Conservation (phyloP, 2,888 invertebrate species). For the Sarcophaga variegata region DNA sequence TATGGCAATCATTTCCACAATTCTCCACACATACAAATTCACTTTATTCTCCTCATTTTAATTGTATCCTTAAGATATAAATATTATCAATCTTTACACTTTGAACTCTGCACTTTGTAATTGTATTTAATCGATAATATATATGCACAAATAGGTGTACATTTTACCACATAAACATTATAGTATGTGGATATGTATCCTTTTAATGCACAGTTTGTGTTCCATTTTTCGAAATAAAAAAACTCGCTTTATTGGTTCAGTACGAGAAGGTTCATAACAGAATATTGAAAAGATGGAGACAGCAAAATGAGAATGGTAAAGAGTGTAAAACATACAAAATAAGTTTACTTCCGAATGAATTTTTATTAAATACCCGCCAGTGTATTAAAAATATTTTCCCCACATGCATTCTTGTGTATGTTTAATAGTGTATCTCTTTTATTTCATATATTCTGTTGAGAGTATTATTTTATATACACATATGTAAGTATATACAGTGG, state of each 20-base stretch:
- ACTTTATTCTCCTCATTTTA: not conserved
- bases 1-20: not conserved
- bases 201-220: not conserved
- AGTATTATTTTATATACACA: not conserved
- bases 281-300: not conserved
- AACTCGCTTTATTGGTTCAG: conserved; percentile 48
- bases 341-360: conserved; percentile 51
- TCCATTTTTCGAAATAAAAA: conserved; percentile 35
- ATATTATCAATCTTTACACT: conserved; percentile 23
- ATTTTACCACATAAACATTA: not conserved
- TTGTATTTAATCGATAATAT: not conserved
- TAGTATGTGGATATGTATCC: not conserved
- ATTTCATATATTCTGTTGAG: too few relatives aligned
- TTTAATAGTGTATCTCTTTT: not conserved
- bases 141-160: not conserved
- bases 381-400: conserved; percentile 31
- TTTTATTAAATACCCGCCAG: conserved; percentile 56
- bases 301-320: not conserved
- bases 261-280: not conserved
- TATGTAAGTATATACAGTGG: not conserved
- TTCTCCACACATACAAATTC: not conserved
- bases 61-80: conserved; percentile 6
- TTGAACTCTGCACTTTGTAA: not conserved
- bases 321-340: conserved; percentile 17
- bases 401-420: not conserved